Base-by-base conservation (phyloP, 2,888 invertebrate genomes). In the Lordiphosa andalusiaca region DNA sequence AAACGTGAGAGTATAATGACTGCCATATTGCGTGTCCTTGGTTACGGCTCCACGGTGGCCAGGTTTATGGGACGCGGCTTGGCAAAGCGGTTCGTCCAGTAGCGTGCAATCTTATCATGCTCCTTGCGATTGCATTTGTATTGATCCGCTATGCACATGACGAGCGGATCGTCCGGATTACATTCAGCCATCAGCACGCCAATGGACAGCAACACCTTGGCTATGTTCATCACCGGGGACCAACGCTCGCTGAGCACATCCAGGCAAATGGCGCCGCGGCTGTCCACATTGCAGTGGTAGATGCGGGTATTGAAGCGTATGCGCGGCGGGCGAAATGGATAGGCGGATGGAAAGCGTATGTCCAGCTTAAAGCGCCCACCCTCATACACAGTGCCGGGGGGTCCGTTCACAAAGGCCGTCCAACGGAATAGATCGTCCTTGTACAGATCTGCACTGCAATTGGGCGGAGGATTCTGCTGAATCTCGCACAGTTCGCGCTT, bases 271-370 rank as follows among this genome's bases (percentile, higher is more conserved):
- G 59, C 37, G 4, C 85, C 80, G 2, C 73, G 67, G 12, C 83
- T 69, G 23, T 85, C 84, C 38, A 80, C 85, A 35, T 80, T 80
- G 65, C 80, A 80, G 23, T 80, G 80, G 48, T 80, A 80, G 48
- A 80, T 85, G 19, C 77, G 73, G 0, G 80, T 80, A 0, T 52
- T 19, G 47, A 80, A 80, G 0, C 77, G 84, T 4, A 80, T 63
- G 41, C 60, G 69, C 0, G 80, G 80, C 53, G 85, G 81, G 0
- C 71, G 62, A 23, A 84, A 80, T 0, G 80, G 80, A 62, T 80
- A 80, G 0, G 59, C 44, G 1, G n/a, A 3, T 2, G 84, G 53
- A 6, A 81, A 80, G 4, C 71, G 67, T 23, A 80, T 65, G 37
- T 80, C 85, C 25, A 81, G 49, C 33, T 57, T 42, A 12, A 80